These are phyloP conservation scores for Canis aureus DNA, from an alignment of 2,113 vertebrate species.

Conservation along the genomic window DNA sequence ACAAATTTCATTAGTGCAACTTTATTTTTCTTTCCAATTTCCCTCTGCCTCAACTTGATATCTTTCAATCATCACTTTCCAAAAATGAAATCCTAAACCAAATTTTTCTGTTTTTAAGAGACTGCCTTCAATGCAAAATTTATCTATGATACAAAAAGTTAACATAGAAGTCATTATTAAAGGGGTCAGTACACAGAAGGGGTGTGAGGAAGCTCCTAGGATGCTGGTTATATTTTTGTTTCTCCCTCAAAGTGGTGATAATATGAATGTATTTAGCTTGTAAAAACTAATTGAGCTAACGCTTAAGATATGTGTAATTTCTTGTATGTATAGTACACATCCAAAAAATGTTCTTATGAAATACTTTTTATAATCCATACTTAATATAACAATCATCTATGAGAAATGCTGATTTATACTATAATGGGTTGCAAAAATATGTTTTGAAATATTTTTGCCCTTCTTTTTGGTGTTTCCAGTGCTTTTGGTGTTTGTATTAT, in stretches of 20 bases:
- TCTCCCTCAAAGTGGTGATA: background rate
- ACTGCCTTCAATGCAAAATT: background rate
- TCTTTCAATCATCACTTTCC: background rate
- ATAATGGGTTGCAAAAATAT: background rate
- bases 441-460: conserved; percentile 15
- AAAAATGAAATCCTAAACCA: conserved; percentile 6
- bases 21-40: conserved; percentile 11
- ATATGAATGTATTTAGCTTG: background rate
- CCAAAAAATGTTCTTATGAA: background rate
- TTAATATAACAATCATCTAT: background rate
- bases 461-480: conserved; percentile 14
- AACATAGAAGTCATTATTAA: background rate
- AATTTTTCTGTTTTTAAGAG: conserved; percentile 20
- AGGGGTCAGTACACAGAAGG: background rate
- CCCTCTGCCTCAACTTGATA: background rate
- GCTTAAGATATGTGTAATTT: background rate
- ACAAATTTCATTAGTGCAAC: background rate
- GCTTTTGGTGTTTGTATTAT: background rate
- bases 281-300: background rate
- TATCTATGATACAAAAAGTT: background rate
- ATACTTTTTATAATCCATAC: background rate
- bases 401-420: background rate
- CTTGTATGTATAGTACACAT: background rate
- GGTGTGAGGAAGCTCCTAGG: background rate
- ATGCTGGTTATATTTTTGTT: background rate